These are phyloP conservation scores for Origma solitaria DNA, from an alignment of 2,113 vertebrate species.

Conservation along the genomic window DNA sequence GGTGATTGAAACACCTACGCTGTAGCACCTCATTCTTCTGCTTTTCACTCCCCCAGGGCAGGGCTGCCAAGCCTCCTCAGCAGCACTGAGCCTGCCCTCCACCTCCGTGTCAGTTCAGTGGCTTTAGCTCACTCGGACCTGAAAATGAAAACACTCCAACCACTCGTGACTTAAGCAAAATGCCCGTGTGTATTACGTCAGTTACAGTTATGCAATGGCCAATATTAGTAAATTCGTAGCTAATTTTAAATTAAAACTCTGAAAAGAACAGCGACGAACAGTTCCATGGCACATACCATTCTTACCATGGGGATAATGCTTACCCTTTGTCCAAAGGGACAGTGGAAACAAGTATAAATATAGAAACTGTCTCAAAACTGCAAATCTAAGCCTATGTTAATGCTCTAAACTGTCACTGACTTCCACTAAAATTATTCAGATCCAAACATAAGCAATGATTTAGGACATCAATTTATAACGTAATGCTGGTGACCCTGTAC, in stretches of 20 bases:
- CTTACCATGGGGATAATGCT: constrained; percentile 33
- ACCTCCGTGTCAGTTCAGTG: not conserved
- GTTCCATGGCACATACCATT: constrained; percentile 50
- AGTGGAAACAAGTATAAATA: constrained; percentile 64
- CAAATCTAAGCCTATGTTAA: constrained; percentile 65
- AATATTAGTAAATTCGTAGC: constrained; percentile 53
- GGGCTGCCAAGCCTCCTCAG: not conserved
- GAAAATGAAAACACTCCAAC: constrained; percentile 50
- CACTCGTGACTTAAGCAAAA: constrained; percentile 43
- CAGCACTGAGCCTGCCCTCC: not conserved
- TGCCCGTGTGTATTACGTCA: constrained; percentile 8
- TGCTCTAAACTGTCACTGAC: constrained; percentile 58
- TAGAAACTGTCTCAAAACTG: constrained; percentile 58
- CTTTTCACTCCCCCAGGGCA: not conserved
- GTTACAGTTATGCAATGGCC: constrained; percentile 62
- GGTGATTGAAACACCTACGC: not conserved
- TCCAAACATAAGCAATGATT: constrained; percentile 55
- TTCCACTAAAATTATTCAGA: constrained; percentile 55
- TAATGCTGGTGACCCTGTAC: constrained; percentile 64
- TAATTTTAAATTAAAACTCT: constrained; percentile 63
- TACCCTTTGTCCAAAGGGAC: constrained; percentile 33
- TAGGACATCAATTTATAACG: constrained; percentile 40
- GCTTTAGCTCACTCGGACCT: not conserved
- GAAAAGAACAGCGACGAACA: constrained; percentile 35
- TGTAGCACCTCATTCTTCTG: not conserved